Evolutionary conservation across 2,797 vertebrate genomes (phyloP).

Genomic region (Tapirus indicus): DNA sequence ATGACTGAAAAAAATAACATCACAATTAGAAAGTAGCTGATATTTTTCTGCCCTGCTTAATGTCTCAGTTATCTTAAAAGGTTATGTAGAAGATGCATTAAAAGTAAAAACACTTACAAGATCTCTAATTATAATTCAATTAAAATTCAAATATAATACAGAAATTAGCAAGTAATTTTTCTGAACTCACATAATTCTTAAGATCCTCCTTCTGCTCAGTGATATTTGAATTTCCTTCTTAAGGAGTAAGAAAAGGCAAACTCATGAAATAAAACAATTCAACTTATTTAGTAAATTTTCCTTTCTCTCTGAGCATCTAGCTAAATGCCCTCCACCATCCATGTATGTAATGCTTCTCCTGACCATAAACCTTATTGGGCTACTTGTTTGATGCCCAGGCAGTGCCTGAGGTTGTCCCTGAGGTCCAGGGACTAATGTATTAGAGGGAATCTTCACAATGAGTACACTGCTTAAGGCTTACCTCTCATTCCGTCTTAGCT

Average conservation of each 20-base stretch:
- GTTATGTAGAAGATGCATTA: neutral
- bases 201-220: slow-evolving; percentile 7
- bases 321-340: neutral
- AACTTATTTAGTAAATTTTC: neutral
- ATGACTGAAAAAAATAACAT: slow-evolving; percentile 7
- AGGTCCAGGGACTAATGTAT: neutral
- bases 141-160: slow-evolving; percentile 56
- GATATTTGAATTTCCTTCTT: slow-evolving; percentile 32
- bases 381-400: neutral
- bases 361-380: too few species aligned
- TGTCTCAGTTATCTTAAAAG: neutral
- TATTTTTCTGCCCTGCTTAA: neutral
- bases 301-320: neutral
- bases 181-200: slow-evolving; percentile 34
- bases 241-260: slow-evolving; percentile 1
- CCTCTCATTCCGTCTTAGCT: neutral
- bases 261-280: neutral
- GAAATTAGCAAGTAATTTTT: slow-evolving; percentile 52
- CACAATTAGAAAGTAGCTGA: neutral
- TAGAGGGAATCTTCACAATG: neutral
- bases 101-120: slow-evolving; percentile 58
- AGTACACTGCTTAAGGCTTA: neutral
- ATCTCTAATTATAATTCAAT: slow-evolving; percentile 59
- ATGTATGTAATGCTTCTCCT: neutral
- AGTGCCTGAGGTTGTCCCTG: neutral